Conservation (phyloP, 2,888 invertebrate genomes). For the Nomada lathburiana region DNA sequence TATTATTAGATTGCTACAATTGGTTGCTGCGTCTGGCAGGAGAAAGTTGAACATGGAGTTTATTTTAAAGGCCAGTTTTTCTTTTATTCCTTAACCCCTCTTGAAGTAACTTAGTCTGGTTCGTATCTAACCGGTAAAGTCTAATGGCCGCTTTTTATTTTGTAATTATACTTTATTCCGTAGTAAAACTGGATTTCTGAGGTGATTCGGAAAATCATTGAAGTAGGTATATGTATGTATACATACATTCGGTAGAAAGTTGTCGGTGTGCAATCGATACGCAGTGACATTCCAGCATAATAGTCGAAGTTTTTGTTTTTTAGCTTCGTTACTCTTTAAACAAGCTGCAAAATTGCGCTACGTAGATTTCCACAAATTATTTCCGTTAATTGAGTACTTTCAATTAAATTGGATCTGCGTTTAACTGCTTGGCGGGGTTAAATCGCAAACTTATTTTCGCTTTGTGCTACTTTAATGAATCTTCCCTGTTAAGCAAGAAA, state of each 20-base stretch:
- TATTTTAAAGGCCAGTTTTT: no score
- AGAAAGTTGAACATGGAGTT: no score
- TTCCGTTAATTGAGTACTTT: not conserved
- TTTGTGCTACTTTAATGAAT: not conserved
- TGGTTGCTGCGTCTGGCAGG: no score
- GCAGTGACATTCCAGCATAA: conserved; percentile 9
- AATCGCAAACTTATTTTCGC: not conserved
- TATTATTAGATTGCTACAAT: no score
- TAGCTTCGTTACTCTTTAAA: no score
- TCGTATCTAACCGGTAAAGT: not conserved
- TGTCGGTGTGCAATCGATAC: not conserved
- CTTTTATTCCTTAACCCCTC: no score
- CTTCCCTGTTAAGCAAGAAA: not conserved
- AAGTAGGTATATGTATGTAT: not conserved
- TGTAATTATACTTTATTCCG: not conserved
- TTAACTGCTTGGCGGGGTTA: not conserved
- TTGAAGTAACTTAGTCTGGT: no score
- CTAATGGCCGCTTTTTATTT: not conserved
- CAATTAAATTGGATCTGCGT: not conserved
- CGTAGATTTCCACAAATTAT: not conserved
- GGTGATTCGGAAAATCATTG: not conserved
- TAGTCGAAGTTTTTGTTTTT: conserved; percentile 10
- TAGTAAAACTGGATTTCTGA: not conserved
- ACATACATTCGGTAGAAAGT: not conserved
- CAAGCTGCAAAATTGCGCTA: no score